Base-by-base conservation (phyloP, 2,888 invertebrate genomes). In the Heteromurus nitidus region DNA sequence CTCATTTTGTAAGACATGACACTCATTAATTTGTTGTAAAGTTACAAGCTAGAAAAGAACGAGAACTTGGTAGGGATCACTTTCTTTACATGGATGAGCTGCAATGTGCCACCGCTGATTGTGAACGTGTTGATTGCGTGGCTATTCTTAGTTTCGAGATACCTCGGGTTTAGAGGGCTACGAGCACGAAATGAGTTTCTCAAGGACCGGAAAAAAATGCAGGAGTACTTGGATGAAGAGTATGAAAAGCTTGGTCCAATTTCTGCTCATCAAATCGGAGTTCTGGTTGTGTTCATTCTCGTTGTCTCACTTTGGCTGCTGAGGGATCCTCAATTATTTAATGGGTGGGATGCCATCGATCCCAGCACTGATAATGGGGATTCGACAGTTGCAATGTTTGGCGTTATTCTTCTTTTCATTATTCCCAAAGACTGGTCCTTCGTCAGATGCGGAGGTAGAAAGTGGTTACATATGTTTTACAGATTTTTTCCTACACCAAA, bases 261-360 rank as follows among this genome's bases (percentile, higher is more conserved):
- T 88, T 92, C 92, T 13, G 93, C 94, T 90, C 95, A 95, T 86
- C 95, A 96, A 89, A 84, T 81, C 89, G 91, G 92, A 69, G 94
- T 95, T 0, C 94, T 94, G 24, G 84, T 92, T 2, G 90, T 95
- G 68, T 98, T 98, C 89, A 89, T 94, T 28, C 85, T 94, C 13
- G 93, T 96, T 2, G 94, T 97, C 13, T 88, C 94, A 69, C 91
- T 97, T 87, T 98, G 97, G 94, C 95, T 97, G 89, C 95, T 96
- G 89, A 92, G 97, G 65, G 93, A 93, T 83, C 97, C 97, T 0
- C 95, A 95, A 82, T 95, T 97, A n/a, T 93, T 96, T 88, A 91
- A 91, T 0, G 97, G 97, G 0, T 97, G 97, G 96, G 95, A 84
- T 18, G 36, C 79, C 0, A 11, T 86, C 1, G 20, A 11, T 5